Evolutionary conservation across 2,888 invertebrate genomes (phyloP).

Genomic region (Frankliniella intonsa): DNA sequence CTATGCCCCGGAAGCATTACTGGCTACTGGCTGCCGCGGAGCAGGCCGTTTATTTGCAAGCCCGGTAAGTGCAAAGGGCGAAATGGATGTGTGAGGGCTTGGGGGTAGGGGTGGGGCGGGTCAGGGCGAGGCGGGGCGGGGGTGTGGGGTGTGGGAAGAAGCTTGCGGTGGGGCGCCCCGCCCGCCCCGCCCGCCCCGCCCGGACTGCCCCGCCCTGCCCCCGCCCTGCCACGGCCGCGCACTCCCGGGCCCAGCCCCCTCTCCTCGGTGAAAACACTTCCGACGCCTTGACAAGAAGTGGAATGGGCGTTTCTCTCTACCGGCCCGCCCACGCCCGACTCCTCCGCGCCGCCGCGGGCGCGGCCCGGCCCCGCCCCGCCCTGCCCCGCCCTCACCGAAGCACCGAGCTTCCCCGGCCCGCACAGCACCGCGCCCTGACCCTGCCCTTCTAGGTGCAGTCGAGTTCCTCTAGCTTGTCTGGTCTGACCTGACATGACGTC

Average conservation of each 20-base stretch:
- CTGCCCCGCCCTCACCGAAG: neutral
- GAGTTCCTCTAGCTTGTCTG: no score
- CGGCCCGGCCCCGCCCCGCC: neutral
- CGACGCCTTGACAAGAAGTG: slow-evolving; percentile 8
- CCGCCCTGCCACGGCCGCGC: no score
- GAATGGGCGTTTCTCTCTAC: neutral
- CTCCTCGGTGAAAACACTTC: slow-evolving; percentile 3
- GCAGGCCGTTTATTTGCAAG: no score
- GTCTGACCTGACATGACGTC: no score
- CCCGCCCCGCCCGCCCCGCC: neutral
- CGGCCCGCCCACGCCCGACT: neutral
- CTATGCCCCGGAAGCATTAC: no score
- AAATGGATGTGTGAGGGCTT: no score
- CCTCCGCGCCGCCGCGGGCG: neutral
- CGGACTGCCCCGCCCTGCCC: neutral
- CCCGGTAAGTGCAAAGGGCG: no score
- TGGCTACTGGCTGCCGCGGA: no score
- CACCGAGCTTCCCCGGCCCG: neutral
- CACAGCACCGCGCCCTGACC: neutral
- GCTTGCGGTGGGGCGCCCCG: neutral
- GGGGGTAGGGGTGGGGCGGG: no score
- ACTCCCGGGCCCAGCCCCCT: neutral
- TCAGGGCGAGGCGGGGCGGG: no score
- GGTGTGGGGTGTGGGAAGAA: no score
- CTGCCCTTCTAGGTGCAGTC: no score